phyloP scores from a whole-genome alignment of 1,140 invertebrate genomes.

The Melanaphis sacchari region DNA sequence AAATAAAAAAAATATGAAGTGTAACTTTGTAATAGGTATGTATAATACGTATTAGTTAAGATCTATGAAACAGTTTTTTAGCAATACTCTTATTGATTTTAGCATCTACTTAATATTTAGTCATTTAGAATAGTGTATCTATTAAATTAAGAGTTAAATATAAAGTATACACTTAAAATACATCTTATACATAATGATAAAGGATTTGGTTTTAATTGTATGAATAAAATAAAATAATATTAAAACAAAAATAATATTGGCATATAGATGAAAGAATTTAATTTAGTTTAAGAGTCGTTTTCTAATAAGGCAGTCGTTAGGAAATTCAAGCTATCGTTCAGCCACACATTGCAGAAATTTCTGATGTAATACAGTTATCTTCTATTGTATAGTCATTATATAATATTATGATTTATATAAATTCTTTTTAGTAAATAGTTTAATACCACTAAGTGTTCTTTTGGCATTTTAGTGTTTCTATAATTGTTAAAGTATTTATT shows the following conservation, averaged over 20 bases:
- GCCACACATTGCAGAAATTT: background rate
- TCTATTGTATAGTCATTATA: background rate
- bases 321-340: background rate
- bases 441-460: background rate
- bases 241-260: background rate
- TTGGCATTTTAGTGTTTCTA: background rate
- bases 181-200: background rate
- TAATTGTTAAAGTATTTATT: background rate
- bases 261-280: background rate
- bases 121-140: background rate
- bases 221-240: background rate
- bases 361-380: background rate
- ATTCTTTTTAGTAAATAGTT: background rate
- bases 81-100: background rate
- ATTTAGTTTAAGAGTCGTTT: background rate
- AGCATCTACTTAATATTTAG: background rate
- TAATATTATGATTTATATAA: background rate
- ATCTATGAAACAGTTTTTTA: background rate
- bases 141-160: background rate
- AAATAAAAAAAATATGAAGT: too few species aligned
- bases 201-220: background rate
- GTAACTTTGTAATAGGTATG: too few species aligned
- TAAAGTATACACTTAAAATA: background rate
- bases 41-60: too few species aligned
- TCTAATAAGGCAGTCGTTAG: background rate